phyloP scores from a whole-genome alignment of 1,140 invertebrate species.

The Anastrepha ludens region DNA sequence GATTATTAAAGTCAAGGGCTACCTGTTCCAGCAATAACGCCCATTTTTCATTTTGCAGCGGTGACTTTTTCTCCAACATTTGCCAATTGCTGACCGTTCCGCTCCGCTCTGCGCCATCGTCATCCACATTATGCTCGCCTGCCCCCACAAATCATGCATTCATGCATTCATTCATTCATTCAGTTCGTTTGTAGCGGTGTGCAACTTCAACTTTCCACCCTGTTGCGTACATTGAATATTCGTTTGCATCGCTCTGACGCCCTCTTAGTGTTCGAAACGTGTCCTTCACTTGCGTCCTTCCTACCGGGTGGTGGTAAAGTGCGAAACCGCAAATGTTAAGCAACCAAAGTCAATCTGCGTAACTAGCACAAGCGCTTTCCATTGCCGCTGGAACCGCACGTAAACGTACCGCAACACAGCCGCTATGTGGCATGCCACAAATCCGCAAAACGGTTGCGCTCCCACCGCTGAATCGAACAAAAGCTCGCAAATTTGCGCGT shows the following conservation, averaged over 20 bases:
- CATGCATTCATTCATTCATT: conserved; percentile 1
- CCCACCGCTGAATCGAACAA: conserved; percentile 43
- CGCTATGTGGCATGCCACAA: conserved; percentile 43
- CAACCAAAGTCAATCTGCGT: conserved; percentile 63
- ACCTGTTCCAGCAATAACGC: conserved; percentile 33
- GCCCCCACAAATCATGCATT: background rate
- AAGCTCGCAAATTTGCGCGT: conserved; percentile 73
- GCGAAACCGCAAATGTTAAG: conserved; percentile 74
- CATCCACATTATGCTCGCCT: background rate
- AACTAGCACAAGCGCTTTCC: conserved; percentile 9
- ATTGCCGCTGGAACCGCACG: conserved; percentile 44
- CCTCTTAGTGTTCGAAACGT: background rate
- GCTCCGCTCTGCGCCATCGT: background rate
- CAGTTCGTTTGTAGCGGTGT: conserved; percentile 60
- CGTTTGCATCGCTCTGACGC: conserved; percentile 27
- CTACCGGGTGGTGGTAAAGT: conserved; percentile 68
- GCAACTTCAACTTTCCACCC: conserved; percentile 73
- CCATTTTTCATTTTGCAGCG: conserved; percentile 37
- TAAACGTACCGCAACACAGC: conserved; percentile 43
- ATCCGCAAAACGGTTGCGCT: conserved; percentile 29
- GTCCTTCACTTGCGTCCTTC: background rate
- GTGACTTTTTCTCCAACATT: conserved; percentile 13
- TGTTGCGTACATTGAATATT: conserved; percentile 66
- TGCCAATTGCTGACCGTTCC: background rate
- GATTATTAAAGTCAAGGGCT: conserved; percentile 49